These are phyloP conservation scores for Potorous gilbertii DNA, from an alignment of 2,797 vertebrate genomes.

Conservation along the genomic window DNA sequence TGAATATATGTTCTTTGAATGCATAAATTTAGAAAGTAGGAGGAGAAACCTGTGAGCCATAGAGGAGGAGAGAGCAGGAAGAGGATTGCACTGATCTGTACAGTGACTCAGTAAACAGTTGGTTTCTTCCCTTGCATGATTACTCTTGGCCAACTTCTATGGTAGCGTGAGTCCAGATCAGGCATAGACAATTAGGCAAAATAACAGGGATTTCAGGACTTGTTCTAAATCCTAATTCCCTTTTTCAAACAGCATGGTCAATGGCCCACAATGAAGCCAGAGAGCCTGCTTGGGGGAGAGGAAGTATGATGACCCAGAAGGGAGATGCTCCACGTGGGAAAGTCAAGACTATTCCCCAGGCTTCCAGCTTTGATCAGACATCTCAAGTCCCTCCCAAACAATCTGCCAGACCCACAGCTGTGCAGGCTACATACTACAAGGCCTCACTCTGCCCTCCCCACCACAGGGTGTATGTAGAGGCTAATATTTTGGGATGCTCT, in stretches of 20 bases:
- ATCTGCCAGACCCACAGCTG: neutral
- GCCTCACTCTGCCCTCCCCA: neutral
- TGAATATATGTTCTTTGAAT: neutral
- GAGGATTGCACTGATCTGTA: neutral
- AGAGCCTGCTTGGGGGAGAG: neutral
- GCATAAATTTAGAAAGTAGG: neutral
- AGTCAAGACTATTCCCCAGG: neutral
- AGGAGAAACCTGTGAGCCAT: neutral
- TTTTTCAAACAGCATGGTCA: neutral
- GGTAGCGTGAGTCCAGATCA: neutral
- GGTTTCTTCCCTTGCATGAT: neutral
- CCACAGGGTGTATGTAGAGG: neutral
- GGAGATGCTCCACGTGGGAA: neutral
- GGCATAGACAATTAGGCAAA: neutral
- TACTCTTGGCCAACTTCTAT: neutral
- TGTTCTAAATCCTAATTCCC: neutral
- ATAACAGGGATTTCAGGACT: neutral
- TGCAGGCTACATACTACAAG: neutral
- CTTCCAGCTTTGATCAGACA: neutral
- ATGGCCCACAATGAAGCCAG: neutral
- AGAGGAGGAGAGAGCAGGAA: neutral
- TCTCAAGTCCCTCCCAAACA: neutral
- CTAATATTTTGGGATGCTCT: neutral
- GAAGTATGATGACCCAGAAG: neutral
- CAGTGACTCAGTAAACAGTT: neutral